Evolutionary conservation across 2,888 invertebrate genomes (phyloP).

Genomic region (Drosophila neonasuta): DNA sequence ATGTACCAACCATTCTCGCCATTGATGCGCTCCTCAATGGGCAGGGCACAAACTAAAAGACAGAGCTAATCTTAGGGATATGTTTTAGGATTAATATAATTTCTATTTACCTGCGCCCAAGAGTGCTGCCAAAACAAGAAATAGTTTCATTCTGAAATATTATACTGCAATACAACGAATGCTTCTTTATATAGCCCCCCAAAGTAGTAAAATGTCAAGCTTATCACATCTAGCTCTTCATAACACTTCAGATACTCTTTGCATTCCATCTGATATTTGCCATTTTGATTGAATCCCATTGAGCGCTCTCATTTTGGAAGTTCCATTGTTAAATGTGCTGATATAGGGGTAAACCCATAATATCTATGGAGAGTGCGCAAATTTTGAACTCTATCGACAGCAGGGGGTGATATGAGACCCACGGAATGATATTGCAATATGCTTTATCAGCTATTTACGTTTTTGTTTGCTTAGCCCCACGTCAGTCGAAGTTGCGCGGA

Average conservation of each 20-base stretch:
- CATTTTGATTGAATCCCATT: conserved; percentile 4
- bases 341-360: neutral
- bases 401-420: conserved; percentile 7
- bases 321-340: conserved; percentile 4
- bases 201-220: neutral
- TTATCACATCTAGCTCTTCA: conserved; percentile 11
- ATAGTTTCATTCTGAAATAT: neutral
- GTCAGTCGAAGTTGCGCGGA: neutral
- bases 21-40: conserved; percentile 51
- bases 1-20: too few species aligned
- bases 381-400: neutral
- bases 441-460: conserved; percentile 1
- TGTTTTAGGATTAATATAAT: neutral
- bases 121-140: conserved; percentile 19
- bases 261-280: conserved; percentile 8
- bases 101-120: conserved; percentile 42
- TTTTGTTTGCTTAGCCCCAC: neutral
- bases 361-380: conserved; percentile 1
- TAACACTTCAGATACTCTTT: conserved; percentile 14
- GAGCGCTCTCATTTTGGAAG: neutral
- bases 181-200: conserved; percentile 34
- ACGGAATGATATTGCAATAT: conserved; percentile 1
- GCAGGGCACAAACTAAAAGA: conserved; percentile 33
- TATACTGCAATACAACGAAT: neutral
- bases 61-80: neutral